Conservation (phyloP, 1,140 invertebrate genomes). For the Asbolus verrucosus region DNA sequence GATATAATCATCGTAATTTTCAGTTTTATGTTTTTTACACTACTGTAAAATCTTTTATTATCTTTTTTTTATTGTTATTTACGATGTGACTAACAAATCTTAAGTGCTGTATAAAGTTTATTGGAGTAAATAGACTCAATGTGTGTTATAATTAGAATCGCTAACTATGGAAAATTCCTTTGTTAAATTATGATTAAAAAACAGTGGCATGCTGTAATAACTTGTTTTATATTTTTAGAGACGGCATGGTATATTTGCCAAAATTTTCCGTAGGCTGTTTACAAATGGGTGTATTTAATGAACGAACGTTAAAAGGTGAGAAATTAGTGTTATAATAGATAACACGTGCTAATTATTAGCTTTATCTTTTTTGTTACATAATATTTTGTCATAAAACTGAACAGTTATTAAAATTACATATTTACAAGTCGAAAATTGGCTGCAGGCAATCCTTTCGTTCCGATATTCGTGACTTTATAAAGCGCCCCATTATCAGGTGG, state of each 20-base stretch:
- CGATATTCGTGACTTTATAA: slow-evolving; percentile 76
- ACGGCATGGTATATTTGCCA: neutral
- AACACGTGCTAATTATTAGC: neutral
- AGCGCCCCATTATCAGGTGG: slow-evolving; percentile 73
- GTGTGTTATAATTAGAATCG: neutral
- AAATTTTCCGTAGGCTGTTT: neutral
- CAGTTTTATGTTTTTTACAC: neutral
- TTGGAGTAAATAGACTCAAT: neutral
- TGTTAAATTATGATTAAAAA: neutral
- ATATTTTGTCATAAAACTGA: neutral
- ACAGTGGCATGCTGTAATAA: neutral
- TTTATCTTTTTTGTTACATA: neutral
- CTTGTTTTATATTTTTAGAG: neutral
- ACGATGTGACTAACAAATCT: neutral
- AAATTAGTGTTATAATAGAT: neutral
- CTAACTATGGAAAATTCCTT: neutral
- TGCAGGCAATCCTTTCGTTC: slow-evolving; percentile 67
- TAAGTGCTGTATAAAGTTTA: neutral
- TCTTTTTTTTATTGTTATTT: slow-evolving; percentile 4
- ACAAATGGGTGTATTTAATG: too few relatives aligned
- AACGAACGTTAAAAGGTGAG: too few relatives aligned
- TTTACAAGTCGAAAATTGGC: slow-evolving; percentile 21
- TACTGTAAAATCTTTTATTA: neutral
- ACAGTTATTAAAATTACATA: neutral
- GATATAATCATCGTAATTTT: too few relatives aligned